phyloP scores from a whole-genome alignment of 1,140 invertebrate species.

The Littorina saxatilis region DNA sequence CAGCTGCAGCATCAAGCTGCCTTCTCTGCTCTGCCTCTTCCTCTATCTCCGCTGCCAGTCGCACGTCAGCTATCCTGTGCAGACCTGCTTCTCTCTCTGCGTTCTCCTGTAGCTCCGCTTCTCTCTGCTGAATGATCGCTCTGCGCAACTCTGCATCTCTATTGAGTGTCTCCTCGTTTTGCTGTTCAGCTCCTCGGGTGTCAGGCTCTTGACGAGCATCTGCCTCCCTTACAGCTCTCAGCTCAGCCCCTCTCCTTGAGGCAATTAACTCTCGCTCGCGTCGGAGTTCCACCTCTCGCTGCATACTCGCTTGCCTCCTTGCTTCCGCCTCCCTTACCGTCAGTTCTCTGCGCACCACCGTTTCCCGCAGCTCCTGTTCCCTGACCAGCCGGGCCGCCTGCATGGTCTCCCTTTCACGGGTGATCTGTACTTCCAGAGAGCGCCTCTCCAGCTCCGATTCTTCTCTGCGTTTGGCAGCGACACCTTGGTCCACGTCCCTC shows the following conservation, averaged over 20 bases:
- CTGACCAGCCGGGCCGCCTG: background rate
- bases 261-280: background rate
- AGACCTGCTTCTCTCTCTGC: background rate
- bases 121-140: background rate
- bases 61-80: background rate
- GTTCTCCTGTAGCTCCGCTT: background rate
- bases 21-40: background rate
- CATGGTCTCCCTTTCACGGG: background rate
- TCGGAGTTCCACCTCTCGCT: background rate
- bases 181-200: background rate
- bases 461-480: slow-evolving; percentile 12
- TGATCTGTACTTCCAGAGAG: background rate
- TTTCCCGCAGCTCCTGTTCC: background rate
- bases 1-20: background rate
- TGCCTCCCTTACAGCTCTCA: background rate
- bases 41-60: background rate
- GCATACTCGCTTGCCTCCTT: background rate
- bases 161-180: background rate
- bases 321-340: slow-evolving; percentile 3
- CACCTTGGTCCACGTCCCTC: too few relatives aligned
- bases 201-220: too few relatives aligned
- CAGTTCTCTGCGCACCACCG: background rate
- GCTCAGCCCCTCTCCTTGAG: background rate
- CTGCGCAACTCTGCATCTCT: background rate
- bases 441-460: slow-evolving; percentile 6